Evolutionary conservation across 2,113 vertebrate species (phyloP), one percentile per base, ranked within the genome.

Genomic region (Hyperoodon ampullatus): DNA sequence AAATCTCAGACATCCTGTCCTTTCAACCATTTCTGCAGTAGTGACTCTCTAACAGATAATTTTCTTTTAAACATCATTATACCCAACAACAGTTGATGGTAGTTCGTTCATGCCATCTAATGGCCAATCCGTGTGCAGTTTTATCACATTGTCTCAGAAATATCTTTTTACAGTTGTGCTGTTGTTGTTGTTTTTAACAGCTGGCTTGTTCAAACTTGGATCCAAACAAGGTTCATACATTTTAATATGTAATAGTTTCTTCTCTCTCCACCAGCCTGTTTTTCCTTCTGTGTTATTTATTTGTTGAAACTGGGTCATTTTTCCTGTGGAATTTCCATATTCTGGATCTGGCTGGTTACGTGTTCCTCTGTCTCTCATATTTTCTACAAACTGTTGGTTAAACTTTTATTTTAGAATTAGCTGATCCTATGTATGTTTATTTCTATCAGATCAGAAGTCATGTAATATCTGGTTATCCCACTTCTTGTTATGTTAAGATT

Each of bases 351-450:
- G 26, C 39, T 63, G 14, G 50, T 90, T 61, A 35, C 1, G 4
- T 82, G 19, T 94, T 94, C 26, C 44, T 82, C 39, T 92, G 14
- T 78, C 30, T 66, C 19, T 94, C 80, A 50, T 93, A 33, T 77
- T 96, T 95, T 88, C 33, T 26, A 14, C 95, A 28, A 86, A 78
- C 23, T 78, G 30, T 44, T 94, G 33, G 24, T 86, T 88, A 83
- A 42, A 83, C 35, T 16, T 92, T 86, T 50, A 86, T 71, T 94
- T 88, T 50, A 90, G 74, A 86, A 82, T 85, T 50, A 87, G n/a
- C 35, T 94, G 47, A 24, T 74, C 24, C 55, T 58, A 3, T 78
- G 2, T 35, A 58, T 85, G 28, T 82, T 58, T 24, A 21, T 87
- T 92, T 82, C 61, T 30, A 3, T 68, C 24, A 18, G 72, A 47